Conservation (phyloP, 2,888 invertebrate genomes). For the Dicranocentrus wangi region DNA sequence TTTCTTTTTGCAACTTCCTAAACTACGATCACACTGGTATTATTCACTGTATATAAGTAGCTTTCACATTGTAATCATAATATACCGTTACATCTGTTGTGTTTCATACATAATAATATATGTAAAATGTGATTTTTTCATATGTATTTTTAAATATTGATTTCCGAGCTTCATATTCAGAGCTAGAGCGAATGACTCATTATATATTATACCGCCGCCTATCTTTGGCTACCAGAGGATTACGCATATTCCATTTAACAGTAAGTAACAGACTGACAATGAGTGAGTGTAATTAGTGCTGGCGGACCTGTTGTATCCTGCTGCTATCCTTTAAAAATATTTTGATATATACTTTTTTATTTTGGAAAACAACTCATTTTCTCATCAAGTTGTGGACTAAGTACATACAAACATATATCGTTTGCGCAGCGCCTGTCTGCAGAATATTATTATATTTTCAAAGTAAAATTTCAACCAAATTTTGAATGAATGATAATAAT, state of each 20-base stretch:
- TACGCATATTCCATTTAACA: too few relatives aligned
- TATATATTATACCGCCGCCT: neutral
- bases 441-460: neutral
- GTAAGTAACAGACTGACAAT: too few relatives aligned
- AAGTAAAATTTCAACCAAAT: neutral
- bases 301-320: too few relatives aligned
- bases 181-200: neutral
- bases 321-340: too few relatives aligned
- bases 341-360: too few relatives aligned
- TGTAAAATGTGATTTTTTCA: neutral
- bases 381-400: too few relatives aligned
- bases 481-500: too few relatives aligned
- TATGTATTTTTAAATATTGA: neutral
- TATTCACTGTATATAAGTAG: slow-evolving; percentile 7
- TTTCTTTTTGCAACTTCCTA: slow-evolving; percentile 30
- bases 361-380: too few relatives aligned
- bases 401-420: too few relatives aligned
- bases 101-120: neutral
- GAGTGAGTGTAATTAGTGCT: too few relatives aligned
- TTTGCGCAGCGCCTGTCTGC: slow-evolving; percentile 33
- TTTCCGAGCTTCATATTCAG: slow-evolving; percentile 2
- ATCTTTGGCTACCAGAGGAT: slow-evolving; percentile 15
- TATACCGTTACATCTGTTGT: slow-evolving; percentile 7
- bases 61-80: neutral
- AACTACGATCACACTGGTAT: slow-evolving; percentile 54